Conservation (phyloP, 2,113 vertebrate species). For the Hymenochirus boettgeri region DNA sequence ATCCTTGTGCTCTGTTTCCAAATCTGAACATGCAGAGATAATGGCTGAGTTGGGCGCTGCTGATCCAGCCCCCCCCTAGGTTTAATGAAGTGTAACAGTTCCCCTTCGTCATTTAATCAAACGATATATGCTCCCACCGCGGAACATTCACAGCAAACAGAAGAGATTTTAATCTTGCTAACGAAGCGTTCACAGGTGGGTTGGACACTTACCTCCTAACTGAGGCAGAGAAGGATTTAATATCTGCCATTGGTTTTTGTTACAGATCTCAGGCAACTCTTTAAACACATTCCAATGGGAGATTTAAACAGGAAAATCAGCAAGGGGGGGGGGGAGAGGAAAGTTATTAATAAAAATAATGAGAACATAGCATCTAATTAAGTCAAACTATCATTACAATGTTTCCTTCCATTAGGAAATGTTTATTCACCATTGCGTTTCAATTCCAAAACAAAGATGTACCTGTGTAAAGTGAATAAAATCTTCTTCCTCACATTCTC, state of each 20-base stretch:
- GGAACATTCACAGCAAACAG: constrained; percentile 46
- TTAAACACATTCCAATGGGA: constrained; percentile 21
- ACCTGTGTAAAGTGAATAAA: too few species aligned
- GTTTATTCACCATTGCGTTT: too few species aligned
- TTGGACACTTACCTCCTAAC: constrained; percentile 13
- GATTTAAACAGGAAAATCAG: not conserved
- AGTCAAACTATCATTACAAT: too few species aligned
- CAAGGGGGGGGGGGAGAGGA: not conserved
- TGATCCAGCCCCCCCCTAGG: too few species aligned
- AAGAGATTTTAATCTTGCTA: constrained; percentile 46
- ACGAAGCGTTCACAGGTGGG: constrained; percentile 34
- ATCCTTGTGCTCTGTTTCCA: too few species aligned
- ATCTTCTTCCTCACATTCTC: too few species aligned
- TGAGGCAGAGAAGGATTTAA: constrained; percentile 24
- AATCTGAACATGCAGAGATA: too few species aligned
- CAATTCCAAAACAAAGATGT: too few species aligned
- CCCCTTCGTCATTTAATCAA: constrained; percentile 52
- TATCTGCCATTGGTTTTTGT: constrained; percentile 28
- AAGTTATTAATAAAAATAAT: not conserved
- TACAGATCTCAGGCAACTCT: constrained; percentile 13
- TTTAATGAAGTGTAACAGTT: constrained; percentile 47
- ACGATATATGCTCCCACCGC: constrained; percentile 49
- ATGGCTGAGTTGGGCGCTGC: too few species aligned
- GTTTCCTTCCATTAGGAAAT: too few species aligned
- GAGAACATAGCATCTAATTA: too few species aligned